phyloP scores from a whole-genome alignment of 2,113 vertebrate genomes.

The Cairina moschata region DNA sequence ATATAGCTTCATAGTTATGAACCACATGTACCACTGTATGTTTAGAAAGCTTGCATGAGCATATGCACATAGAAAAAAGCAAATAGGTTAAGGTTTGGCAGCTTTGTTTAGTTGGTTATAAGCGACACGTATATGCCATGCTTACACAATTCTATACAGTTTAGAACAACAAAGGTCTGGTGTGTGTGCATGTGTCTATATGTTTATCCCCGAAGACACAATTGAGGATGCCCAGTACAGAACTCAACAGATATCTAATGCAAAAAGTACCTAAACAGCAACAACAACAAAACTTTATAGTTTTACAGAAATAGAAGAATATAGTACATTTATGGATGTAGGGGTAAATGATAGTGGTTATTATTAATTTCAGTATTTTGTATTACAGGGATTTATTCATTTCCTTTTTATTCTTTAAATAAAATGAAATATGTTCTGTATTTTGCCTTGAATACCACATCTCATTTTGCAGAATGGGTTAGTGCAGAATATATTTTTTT shows the following conservation, averaged over 20 bases:
- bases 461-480: not conserved
- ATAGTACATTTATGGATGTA: not conserved
- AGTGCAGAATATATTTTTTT: not conserved
- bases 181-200: not conserved
- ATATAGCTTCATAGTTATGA: not conserved
- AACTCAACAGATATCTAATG: not conserved
- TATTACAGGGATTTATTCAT: not conserved
- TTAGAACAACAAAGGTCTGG: not conserved
- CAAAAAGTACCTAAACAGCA: not conserved
- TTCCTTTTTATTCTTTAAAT: not conserved
- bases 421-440: not conserved
- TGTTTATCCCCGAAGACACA: not conserved
- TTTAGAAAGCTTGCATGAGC: not conserved
- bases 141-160: not conserved
- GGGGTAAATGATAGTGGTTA: not conserved
- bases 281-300: not conserved
- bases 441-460: not conserved
- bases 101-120: not conserved
- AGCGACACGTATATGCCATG: not conserved
- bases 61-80: not conserved
- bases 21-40: not conserved
- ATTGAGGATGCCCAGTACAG: not conserved
- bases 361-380: not conserved
- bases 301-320: not conserved
- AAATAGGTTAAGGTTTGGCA: not conserved